Conservation (phyloP, 37 sponge, comb jelly and placozoan species). For the Mnemiopsis leidyi region DNA sequence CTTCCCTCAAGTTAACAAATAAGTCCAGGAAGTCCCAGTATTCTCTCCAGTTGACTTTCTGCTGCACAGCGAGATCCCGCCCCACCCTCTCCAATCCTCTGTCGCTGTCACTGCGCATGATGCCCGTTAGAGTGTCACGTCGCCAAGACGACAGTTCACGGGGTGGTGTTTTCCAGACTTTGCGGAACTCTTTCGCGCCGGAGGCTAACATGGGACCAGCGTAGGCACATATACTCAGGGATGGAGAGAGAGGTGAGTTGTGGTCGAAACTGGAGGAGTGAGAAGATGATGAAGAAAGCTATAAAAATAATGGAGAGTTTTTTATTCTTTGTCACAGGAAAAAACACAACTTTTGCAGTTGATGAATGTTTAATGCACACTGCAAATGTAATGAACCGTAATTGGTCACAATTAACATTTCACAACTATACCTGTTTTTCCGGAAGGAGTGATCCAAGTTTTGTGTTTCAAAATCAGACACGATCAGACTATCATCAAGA, state of each 20-base stretch:
- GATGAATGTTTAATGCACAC: not conserved
- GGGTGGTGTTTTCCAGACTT: constrained; percentile 77
- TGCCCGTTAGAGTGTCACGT: constrained; percentile 63
- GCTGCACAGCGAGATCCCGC: constrained; percentile 74
- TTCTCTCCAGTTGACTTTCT: constrained; percentile 78
- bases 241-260: constrained; percentile 4
- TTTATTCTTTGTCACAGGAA: too few species aligned
- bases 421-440: not conserved
- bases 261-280: not conserved
- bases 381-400: not conserved
- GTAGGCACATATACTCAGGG: constrained; percentile 45
- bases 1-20: constrained; percentile 70
- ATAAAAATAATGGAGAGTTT: too few species aligned
- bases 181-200: constrained; percentile 74
- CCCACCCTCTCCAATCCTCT: constrained; percentile 89
- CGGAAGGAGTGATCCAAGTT: not conserved
- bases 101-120: constrained; percentile 80
- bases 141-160: constrained; percentile 25
- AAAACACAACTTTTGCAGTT: not conserved
- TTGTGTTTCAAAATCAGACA: not conserved
- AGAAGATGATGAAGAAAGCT: too few species aligned
- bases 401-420: not conserved
- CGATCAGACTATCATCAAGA: not conserved
- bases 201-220: constrained; percentile 6
- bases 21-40: constrained; percentile 86